Base-by-base conservation (phyloP, 2,888 invertebrate species). In the Athalia circularis region DNA sequence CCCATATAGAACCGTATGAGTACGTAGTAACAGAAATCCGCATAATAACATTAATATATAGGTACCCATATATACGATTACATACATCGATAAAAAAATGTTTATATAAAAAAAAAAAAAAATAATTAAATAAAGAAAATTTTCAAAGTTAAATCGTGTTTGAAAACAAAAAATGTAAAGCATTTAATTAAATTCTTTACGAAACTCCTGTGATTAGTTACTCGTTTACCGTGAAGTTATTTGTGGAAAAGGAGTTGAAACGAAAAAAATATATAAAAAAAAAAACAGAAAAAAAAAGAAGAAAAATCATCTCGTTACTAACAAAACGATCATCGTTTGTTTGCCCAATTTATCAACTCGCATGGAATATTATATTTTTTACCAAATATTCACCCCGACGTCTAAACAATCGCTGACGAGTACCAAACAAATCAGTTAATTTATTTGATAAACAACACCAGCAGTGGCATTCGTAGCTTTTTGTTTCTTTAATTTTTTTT, bases 341-440 rank as follows among this genome's bases (percentile, higher is more conserved):
- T 72, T 72, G 59, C 8, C 57, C 11, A 47, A 70, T 72, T 59
- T 59, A 52, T 29, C 9, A 9, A 48, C 43, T 68, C 54, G 29
- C 29, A 29, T 29, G 29, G 29, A 29, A 29, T 29, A 29, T 29
- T 29, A 29, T 29, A n/a, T 54, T 54, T 54, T 9, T n/a, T n/a
- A 54, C 54, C 54, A n/a, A 54, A 54, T 54, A 54, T 54, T 70
- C 13, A 43, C 57, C 15, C 50, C 8, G 11, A 43, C 9, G 47
- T 45, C 8, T 29, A 72, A 72, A 72, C 72, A 59, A 59, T 72
- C 72, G 72, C 52, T 72, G 72, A 72, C 72, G 72, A 72, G 72
- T 15, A 72, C 2, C 72, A 72, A 72, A 72, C 72, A 72, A 70
- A 57, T 57, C 13, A 29, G 47, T 59, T 72, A 59, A 72, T 72